These are phyloP conservation scores for Apocheima hispidaria DNA, from an alignment of 2,888 invertebrate species.

Conservation along the genomic window DNA sequence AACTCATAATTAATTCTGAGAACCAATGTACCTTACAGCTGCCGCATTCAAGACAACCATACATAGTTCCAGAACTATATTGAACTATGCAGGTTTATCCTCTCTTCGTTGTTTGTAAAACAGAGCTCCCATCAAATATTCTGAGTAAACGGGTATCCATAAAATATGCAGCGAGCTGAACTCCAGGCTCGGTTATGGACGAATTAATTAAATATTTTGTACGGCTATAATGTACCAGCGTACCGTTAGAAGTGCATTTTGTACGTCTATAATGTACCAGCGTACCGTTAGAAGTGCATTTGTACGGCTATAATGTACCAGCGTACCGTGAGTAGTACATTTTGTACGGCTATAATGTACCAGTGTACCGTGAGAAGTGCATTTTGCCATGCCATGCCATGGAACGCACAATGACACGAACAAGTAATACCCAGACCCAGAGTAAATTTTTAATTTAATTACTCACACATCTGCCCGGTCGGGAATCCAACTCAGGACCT, in stretches of 20 bases:
- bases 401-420: too few species aligned
- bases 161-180: slow-evolving; percentile 67
- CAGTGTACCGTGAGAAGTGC: too few species aligned
- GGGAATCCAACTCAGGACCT: too few species aligned
- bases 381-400: too few species aligned
- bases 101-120: slow-evolving; percentile 53
- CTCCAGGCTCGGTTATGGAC: slow-evolving; percentile 51
- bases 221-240: slow-evolving; percentile 1
- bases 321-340: slow-evolving; percentile 1
- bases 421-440: too few species aligned
- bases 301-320: slow-evolving; percentile 3
- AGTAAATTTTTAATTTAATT: too few species aligned
- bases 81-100: slow-evolving; percentile 44
- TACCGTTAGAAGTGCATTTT: slow-evolving; percentile 2
- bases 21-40: slow-evolving; percentile 10
- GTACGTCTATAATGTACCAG: background rate
- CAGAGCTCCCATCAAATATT: slow-evolving; percentile 67
- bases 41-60: slow-evolving; percentile 3
- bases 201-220: slow-evolving; percentile 47
- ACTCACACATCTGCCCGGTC: too few species aligned
- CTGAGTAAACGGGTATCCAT: slow-evolving; percentile 67
- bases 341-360: background rate
- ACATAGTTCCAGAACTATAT: slow-evolving; percentile 30
- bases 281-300: too few species aligned
- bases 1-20: background rate